phyloP scores from a whole-genome alignment of 2,113 vertebrate genomes.

The Verasper variegatus region DNA sequence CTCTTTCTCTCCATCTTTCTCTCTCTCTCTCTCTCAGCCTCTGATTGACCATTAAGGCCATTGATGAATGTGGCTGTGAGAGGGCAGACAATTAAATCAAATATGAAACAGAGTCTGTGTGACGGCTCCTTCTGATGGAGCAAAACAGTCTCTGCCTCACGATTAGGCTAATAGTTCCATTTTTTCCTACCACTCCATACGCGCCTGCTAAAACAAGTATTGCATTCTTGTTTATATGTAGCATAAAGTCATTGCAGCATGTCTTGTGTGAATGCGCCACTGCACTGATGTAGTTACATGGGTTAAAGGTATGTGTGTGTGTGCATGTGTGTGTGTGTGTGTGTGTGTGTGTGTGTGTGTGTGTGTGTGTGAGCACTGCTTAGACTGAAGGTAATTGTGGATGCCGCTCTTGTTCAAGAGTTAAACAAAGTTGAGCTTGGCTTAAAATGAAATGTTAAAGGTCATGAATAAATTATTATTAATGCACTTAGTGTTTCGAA shows the following conservation, averaged over 20 bases:
- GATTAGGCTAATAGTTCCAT: slow-evolving; percentile 91
- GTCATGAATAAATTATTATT: slow-evolving; percentile 33
- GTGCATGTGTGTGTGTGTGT: slow-evolving; percentile 2
- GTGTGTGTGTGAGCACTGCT: slow-evolving; percentile 1
- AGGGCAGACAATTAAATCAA: slow-evolving; percentile 99
- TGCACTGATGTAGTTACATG: slow-evolving; percentile 40
- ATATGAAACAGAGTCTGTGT: slow-evolving; percentile 99
- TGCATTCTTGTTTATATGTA: slow-evolving; percentile 36
- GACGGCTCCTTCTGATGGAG: slow-evolving; percentile 97
- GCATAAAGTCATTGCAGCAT: slow-evolving; percentile 47
- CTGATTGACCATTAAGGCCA: slow-evolving; percentile 99
- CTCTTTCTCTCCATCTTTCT: slow-evolving; percentile 80
- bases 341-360: slow-evolving; percentile 19
- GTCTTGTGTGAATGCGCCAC: slow-evolving; percentile 37
- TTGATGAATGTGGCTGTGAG: slow-evolving; percentile 99
- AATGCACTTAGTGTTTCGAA: background rate
- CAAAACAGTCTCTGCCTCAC: slow-evolving; percentile 93
- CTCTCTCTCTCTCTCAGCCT: slow-evolving; percentile 90
- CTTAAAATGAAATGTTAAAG: slow-evolving; percentile 32
- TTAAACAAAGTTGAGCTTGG: slow-evolving; percentile 10
- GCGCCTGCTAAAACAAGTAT: slow-evolving; percentile 21
- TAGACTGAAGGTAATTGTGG: slow-evolving; percentile 1
- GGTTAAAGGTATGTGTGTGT: slow-evolving; percentile 11
- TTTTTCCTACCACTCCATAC: slow-evolving; percentile 75
- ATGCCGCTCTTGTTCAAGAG: slow-evolving; percentile 1